phyloP scores from a whole-genome alignment of 2,113 vertebrate species.

The Prionailurus viverrinus region DNA sequence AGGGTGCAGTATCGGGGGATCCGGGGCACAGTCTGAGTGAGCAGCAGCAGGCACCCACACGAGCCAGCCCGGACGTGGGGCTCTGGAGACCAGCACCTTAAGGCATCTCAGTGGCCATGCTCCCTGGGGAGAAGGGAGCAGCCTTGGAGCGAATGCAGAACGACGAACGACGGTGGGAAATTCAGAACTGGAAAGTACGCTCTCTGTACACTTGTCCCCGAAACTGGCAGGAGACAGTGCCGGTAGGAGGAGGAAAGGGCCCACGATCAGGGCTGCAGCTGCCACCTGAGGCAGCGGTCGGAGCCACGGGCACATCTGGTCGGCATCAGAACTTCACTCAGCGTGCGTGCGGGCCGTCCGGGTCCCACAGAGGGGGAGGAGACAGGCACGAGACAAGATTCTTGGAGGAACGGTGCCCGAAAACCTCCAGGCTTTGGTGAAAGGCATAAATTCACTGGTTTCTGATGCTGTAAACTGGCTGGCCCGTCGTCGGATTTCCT shows the following conservation, averaged over 20 bases:
- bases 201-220: too few relatives aligned
- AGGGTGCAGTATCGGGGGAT: accelerated
- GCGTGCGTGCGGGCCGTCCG: not conserved
- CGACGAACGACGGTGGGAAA: accelerated
- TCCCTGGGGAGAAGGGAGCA: not conserved
- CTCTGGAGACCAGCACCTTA: not conserved
- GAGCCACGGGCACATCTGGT: not conserved
- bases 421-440: not conserved
- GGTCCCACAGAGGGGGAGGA: too few relatives aligned
- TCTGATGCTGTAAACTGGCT: not conserved
- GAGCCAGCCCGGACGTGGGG: not conserved
- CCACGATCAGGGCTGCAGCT: not conserved
- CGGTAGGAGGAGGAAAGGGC: not conserved
- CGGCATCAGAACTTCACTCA: too few relatives aligned
- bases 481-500: not conserved
- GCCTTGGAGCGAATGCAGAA: not conserved
- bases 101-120: not conserved
- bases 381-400: too few relatives aligned
- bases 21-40: not conserved
- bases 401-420: too few relatives aligned
- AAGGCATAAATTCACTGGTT: too few relatives aligned
- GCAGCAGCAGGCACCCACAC: too few relatives aligned
- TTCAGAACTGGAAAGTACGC: not conserved
- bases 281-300: not conserved
- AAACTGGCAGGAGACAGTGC: too few relatives aligned